Conservation (phyloP, 2,888 invertebrate genomes). For the Trachelus troglodyta region DNA sequence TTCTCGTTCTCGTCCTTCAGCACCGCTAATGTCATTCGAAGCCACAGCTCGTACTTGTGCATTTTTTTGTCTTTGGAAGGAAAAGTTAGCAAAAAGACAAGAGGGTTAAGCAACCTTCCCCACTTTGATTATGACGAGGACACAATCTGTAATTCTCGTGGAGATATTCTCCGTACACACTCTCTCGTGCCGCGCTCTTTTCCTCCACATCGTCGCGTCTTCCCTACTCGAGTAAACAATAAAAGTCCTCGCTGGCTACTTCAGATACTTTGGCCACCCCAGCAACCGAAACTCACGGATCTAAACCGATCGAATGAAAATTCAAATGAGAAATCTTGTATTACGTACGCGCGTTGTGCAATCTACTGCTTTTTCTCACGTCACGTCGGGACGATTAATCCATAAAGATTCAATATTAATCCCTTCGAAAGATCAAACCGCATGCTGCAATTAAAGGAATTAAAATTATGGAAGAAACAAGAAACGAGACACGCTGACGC, state of each 20-base stretch:
- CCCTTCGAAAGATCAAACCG: no score
- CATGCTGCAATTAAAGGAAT: no score
- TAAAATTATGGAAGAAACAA: constrained; percentile 3
- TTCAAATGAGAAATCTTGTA: no score
- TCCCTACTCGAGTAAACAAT: not conserved
- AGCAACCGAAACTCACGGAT: no score
- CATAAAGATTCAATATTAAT: no score
- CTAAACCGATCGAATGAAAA: no score
- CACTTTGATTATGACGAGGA: constrained; percentile 49
- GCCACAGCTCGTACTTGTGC: constrained; percentile 7
- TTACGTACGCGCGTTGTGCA: no score
- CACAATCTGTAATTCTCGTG: constrained; percentile 20
- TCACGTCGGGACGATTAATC: no score
- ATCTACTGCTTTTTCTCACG: no score
- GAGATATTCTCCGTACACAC: not conserved
- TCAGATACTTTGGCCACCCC: no score
- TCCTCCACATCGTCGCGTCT: no score
- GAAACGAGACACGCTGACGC: no score
- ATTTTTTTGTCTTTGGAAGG: constrained; percentile 12
- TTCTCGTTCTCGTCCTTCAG: constrained; percentile 26
- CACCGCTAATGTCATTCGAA: not conserved
- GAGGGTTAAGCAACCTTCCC: constrained; percentile 32
- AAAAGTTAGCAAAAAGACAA: constrained; percentile 4
- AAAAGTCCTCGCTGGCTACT: not conserved
- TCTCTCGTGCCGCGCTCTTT: not conserved